Conservation (phyloP, 2,113 vertebrate species). For the Ceyx cyanopectus region DNA sequence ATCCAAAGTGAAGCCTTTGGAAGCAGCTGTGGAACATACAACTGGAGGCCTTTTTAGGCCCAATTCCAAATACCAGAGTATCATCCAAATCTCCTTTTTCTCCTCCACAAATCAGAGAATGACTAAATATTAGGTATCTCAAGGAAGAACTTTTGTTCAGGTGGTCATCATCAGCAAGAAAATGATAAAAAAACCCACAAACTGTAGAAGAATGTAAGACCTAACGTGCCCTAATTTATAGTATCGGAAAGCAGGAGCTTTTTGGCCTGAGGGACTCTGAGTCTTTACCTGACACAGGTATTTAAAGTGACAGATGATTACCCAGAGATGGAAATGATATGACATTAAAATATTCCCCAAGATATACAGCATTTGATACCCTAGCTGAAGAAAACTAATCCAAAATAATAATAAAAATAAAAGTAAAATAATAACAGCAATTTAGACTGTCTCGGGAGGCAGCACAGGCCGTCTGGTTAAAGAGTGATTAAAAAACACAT, state of each 20-base stretch:
- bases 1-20: neutral
- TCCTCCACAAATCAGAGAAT: neutral
- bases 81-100: neutral
- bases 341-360: conserved; percentile 63
- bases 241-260: conserved; percentile 24
- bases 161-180: neutral
- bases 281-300: conserved; percentile 39
- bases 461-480: neutral
- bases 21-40: neutral
- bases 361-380: conserved; percentile 10
- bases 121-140: neutral
- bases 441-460: neutral
- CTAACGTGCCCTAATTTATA: conserved; percentile 42
- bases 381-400: neutral
- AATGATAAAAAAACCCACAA: neutral
- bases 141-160: neutral
- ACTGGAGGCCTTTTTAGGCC: neutral
- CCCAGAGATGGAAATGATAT: conserved; percentile 43
- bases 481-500: neutral
- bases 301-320: conserved; percentile 65
- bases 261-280: conserved; percentile 60
- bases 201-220: neutral
- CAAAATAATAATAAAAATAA: neutral
- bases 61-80: neutral
- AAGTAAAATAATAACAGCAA: neutral